phyloP scores from a whole-genome alignment of 2,797 vertebrate species.

The Mus caroli region DNA sequence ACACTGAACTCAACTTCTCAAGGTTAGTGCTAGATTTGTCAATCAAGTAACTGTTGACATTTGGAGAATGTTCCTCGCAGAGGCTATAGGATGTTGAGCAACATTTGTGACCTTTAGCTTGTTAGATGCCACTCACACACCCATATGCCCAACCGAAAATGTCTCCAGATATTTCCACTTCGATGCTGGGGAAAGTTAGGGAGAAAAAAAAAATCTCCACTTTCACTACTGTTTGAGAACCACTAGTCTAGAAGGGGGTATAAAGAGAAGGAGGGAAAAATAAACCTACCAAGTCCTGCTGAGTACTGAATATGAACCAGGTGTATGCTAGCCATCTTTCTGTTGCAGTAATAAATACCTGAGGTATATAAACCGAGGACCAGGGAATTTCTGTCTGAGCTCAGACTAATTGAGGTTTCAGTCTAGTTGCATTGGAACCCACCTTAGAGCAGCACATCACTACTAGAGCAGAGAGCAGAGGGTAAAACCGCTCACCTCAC shows the following conservation, averaged over 20 bases:
- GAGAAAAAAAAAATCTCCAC: neutral
- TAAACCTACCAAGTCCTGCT: neutral
- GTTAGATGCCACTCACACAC: neutral
- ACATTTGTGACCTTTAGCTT: neutral
- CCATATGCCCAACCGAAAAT: neutral
- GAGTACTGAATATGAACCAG: neutral
- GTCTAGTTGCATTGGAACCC: neutral
- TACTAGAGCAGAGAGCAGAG: neutral
- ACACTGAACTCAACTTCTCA: neutral
- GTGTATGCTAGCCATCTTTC: neutral
- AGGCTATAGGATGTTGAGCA: neutral
- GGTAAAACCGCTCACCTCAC: neutral
- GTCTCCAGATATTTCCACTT: neutral
- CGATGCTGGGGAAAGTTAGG: neutral
- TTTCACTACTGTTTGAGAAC: neutral
- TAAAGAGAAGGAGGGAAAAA: neutral
- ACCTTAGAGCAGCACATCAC: neutral
- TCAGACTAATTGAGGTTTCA: neutral
- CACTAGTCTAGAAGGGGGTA: neutral
- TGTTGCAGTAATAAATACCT: neutral
- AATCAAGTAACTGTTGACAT: neutral
- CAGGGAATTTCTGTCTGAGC: neutral
- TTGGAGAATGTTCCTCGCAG: neutral
- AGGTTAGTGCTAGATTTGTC: neutral
- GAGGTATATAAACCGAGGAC: neutral